These are phyloP conservation scores for Monopis laevigella DNA, from an alignment of 2,888 invertebrate species.

Conservation along the genomic window DNA sequence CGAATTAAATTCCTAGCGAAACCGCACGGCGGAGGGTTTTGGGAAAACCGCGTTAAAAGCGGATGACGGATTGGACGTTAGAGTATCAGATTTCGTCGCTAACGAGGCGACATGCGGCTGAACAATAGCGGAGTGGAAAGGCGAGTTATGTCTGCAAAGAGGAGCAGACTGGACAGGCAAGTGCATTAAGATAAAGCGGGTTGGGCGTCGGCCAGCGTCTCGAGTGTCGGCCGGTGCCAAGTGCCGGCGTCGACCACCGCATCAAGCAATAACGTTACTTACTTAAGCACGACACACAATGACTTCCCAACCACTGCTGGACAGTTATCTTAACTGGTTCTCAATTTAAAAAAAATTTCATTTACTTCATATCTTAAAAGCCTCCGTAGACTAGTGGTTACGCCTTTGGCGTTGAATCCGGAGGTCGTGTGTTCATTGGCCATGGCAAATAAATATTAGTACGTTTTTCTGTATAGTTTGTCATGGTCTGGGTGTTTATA, in stretches of 20 bases:
- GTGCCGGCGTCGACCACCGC: slow-evolving; percentile 22
- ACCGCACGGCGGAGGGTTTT: slow-evolving; percentile 25
- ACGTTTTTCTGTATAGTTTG: too few relatives aligned
- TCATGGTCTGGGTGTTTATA: too few relatives aligned
- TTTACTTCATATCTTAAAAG: too few relatives aligned
- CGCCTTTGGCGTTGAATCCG: too few relatives aligned
- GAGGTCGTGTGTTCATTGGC: too few relatives aligned
- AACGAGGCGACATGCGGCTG: slow-evolving; percentile 33
- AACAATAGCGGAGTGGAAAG: slow-evolving; percentile 46
- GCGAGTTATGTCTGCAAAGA: slow-evolving; percentile 45
- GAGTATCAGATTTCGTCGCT: slow-evolving; percentile 33
- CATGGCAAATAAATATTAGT: too few relatives aligned
- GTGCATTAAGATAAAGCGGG: slow-evolving; percentile 58
- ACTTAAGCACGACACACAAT: slow-evolving; percentile 10
- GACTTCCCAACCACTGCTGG: neutral
- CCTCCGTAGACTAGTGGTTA: too few relatives aligned
- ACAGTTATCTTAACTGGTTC: too few relatives aligned
- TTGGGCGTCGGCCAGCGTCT: slow-evolving; percentile 58
- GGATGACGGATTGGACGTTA: slow-evolving; percentile 12
- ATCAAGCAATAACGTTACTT: slow-evolving; percentile 15
- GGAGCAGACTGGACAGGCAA: slow-evolving; percentile 39
- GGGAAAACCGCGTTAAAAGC: slow-evolving; percentile 19
- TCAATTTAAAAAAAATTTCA: too few relatives aligned
- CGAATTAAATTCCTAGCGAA: slow-evolving; percentile 57
- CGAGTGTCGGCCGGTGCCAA: slow-evolving; percentile 52